Conservation (phyloP, 2,888 invertebrate genomes). For the Microctonus aethiopoides region DNA sequence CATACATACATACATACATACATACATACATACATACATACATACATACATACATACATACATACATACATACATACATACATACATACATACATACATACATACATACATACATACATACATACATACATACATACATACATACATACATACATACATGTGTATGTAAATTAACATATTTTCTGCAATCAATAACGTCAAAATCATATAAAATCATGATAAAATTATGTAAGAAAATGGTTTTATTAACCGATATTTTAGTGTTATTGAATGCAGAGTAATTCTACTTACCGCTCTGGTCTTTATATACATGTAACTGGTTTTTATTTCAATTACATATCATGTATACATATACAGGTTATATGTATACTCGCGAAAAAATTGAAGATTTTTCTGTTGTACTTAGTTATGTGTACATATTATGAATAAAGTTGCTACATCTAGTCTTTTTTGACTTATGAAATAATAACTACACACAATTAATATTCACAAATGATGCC, state of each 20-base stretch:
- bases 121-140: no score
- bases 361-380: not conserved
- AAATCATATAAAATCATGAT: slow-evolving; percentile 55
- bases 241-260: slow-evolving; percentile 53
- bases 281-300: slow-evolving; percentile 45
- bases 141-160: no score
- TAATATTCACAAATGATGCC: not conserved
- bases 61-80: no score
- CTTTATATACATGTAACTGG: no score
- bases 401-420: not conserved
- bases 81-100: no score
- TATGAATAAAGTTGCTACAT: not conserved
- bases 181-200: slow-evolving; percentile 57
- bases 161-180: slow-evolving; percentile 38
- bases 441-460: not conserved
- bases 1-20: no score
- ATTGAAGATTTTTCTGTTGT: not conserved
- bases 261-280: slow-evolving; percentile 53
- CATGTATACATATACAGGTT: no score
- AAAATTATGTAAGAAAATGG: slow-evolving; percentile 56
- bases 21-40: no score
- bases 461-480: not conserved
- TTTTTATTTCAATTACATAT: no score
- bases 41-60: no score
- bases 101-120: no score